Base-by-base conservation (phyloP, 2,888 invertebrate genomes). In the Oithona nana region DNA sequence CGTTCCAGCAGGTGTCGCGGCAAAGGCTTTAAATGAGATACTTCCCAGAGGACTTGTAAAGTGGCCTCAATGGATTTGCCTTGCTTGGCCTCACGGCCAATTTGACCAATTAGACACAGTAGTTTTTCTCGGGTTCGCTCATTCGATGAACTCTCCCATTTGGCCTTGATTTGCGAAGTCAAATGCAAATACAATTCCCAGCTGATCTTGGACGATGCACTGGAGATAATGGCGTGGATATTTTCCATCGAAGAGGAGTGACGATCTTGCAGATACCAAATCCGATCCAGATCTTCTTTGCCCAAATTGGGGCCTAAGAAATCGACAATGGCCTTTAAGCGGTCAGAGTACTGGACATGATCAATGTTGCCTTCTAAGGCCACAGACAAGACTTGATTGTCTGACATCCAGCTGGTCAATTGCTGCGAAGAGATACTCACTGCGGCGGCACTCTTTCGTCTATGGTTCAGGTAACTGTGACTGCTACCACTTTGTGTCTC, bases 211-310 rank as follows among this genome's bases (percentile, higher is more conserved):
- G 73, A 71, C 13, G 75, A 74, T 57, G 75, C 75, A 56, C 75
- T 75, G 29, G 75, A 74, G 65, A 77, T 73, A 63, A 77, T 74
- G 48, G 72, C 70, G 68, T 76, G 75, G 59, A 77, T 74, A 67
- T 77, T 77, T 67, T 77, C 77, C 26, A 75, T 73, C 64, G 73
- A 73, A 56, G 73, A 73, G 65, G 75, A 72, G 28, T 74, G 73
- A 66, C 73, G 70, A 71, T 75, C 74, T 71, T 75, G 74, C 72
- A 77, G 73, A 62, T 72, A 72, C 77, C 77, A 77, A 61, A 77
- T 75, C 68, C 73, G 73, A 26, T 72, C 71, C 30, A 77, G 68
- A 65, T 77, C 77, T 59, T 75, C 75, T 3, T 69, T 65, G 3
- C 73, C 72, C 63, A 77, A 67, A 64, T 72, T 72, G 3, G 75